These are phyloP conservation scores for Hirtodrosophila cameraria DNA, from an alignment of 2,888 invertebrate species.

Conservation along the genomic window DNA sequence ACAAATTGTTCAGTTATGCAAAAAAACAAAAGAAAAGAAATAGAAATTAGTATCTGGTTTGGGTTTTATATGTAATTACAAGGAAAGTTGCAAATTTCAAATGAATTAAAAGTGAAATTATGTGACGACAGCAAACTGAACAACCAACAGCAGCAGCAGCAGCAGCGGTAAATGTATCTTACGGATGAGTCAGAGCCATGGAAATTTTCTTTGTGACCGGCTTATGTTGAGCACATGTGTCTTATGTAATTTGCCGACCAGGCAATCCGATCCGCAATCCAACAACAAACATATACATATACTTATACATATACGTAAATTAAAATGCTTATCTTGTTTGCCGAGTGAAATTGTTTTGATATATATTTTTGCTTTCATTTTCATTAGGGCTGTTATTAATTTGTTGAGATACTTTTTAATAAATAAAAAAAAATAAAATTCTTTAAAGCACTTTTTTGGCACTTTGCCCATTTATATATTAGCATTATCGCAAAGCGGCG, in stretches of 20 bases:
- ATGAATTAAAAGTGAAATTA: constrained; percentile 65
- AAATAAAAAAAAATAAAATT: too few relatives aligned
- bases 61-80: constrained; percentile 37
- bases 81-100: constrained; percentile 57
- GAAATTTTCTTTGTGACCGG: constrained; percentile 18
- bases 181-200: constrained; percentile 46
- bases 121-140: neutral
- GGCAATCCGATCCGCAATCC: neutral
- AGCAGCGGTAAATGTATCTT: constrained; percentile 27
- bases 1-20: neutral
- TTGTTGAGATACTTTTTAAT: constrained; percentile 4
- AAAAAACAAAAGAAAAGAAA: constrained; percentile 3
- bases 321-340: constrained; percentile 3
- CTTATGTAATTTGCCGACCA: constrained; percentile 35
- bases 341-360: constrained; percentile 1
- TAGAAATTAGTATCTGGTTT: constrained; percentile 7
- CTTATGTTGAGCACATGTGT: constrained; percentile 24
- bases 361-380: constrained; percentile 21
- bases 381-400: constrained; percentile 11
- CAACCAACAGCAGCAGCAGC: neutral
- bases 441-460: constrained; percentile 27
- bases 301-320: too few relatives aligned
- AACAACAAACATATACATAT: too few relatives aligned
- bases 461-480: constrained; percentile 28
- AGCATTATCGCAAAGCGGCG: constrained; percentile 23